Evolutionary conservation across 2,888 invertebrate species (phyloP).

Genomic region (Phaedon cochleariae): DNA sequence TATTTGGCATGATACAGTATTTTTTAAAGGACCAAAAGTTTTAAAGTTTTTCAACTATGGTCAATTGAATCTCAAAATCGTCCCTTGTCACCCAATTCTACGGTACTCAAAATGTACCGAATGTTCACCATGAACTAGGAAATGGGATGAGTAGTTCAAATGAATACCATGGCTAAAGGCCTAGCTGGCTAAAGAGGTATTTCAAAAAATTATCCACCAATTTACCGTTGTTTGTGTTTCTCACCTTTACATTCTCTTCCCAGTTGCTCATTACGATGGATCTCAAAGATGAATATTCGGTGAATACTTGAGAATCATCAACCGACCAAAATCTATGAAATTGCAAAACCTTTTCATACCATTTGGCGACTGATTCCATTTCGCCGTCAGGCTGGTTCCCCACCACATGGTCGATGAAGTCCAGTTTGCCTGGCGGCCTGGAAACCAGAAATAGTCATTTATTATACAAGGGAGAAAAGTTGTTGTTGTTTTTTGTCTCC

Average conservation of each 20-base stretch:
- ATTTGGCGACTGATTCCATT: constrained; percentile 90
- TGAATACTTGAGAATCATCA: constrained; percentile 94
- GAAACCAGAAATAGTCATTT: constrained; percentile 18
- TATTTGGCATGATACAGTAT: no score
- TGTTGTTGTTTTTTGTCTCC: no score
- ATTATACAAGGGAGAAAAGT: no score
- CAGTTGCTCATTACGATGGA: constrained; percentile 98
- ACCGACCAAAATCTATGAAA: constrained; percentile 97
- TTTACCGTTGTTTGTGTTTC: not conserved
- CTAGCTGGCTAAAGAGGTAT: no score
- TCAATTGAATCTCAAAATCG: no score
- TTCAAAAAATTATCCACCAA: not conserved
- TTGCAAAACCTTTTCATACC: constrained; percentile 81
- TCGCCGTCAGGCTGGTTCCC: constrained; percentile 94
- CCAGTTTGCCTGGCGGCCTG: constrained; percentile 77
- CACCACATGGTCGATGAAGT: constrained; percentile 96
- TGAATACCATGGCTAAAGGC: no score
- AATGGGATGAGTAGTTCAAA: no score
- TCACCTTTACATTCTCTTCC: constrained; percentile 92
- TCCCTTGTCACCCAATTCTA: no score
- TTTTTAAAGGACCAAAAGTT: no score
- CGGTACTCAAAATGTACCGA: no score
- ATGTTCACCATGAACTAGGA: no score
- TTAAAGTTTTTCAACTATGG: no score
- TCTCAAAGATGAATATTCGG: constrained; percentile 94